These are phyloP conservation scores for Hydractinia echinata DNA, from an alignment of 30 jellyfish, hydroid and myxozoan species.

Conservation along the genomic window DNA sequence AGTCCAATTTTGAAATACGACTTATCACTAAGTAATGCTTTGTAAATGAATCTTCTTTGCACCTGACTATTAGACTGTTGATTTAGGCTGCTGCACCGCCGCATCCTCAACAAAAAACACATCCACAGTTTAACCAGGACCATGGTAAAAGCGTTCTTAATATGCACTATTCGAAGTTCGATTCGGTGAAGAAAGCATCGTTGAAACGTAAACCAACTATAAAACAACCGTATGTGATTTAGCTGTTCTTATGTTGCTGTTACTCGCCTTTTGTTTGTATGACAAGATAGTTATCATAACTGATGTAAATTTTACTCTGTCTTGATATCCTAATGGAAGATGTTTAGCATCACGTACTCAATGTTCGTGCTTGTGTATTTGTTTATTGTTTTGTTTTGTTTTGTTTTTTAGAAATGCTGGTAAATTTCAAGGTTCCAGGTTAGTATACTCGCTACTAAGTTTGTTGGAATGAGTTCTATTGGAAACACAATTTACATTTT, in stretches of 20 bases:
- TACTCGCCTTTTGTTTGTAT: too few relatives aligned
- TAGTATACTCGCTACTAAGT: too few relatives aligned
- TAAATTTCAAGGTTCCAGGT: neutral
- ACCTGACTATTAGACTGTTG: too few relatives aligned
- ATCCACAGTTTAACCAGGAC: slow-evolving; percentile 67
- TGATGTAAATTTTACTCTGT: too few relatives aligned
- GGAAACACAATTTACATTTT: too few relatives aligned
- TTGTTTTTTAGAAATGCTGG: neutral
- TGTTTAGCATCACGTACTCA: too few relatives aligned
- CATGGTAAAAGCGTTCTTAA: slow-evolving; percentile 69
- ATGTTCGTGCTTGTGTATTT: too few relatives aligned
- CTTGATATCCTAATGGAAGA: too few relatives aligned
- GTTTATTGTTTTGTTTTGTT: neutral
- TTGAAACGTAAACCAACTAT: slow-evolving; percentile 66
- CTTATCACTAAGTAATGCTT: too few relatives aligned
- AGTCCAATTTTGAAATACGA: slow-evolving; percentile 29
- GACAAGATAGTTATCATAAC: too few relatives aligned
- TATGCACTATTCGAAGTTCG: slow-evolving; percentile 79
- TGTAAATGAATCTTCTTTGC: too few relatives aligned
- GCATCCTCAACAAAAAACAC: slow-evolving; percentile 69
- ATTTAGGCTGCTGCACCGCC: slow-evolving; percentile 39
- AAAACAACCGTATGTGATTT: slow-evolving; percentile 63
- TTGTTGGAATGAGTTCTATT: too few relatives aligned
- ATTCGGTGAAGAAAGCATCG: slow-evolving; percentile 67
- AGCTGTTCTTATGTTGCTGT: neutral